A percentile compares a stretch with the other conserved stretches of the same genome.
These are phyloP conservation scores for Hemaris fuciformis DNA, from an alignment of 2,888 invertebrate genomes.

Conservation along the genomic window DNA sequence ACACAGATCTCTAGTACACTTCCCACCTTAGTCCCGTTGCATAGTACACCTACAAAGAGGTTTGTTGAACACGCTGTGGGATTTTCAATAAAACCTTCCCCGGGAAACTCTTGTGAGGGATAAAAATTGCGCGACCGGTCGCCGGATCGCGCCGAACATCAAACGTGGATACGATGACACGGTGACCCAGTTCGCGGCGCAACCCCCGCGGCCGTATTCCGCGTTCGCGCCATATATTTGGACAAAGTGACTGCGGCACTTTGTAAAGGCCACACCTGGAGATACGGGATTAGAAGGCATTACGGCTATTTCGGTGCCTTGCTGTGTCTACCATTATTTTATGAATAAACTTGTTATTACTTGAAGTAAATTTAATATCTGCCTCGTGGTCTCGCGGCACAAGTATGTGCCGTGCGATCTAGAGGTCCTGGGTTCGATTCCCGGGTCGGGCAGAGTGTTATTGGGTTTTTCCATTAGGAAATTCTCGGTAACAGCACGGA, in stretches of 20 bases:
- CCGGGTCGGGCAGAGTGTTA: no score
- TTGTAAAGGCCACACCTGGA: neutral
- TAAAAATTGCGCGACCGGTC: conserved; percentile 39
- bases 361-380: no score
- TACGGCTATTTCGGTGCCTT: neutral
- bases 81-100: conserved; percentile 28
- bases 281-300: neutral
- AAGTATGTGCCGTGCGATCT: no score
- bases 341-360: no score
- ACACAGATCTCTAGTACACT: conserved; percentile 1
- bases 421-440: no score
- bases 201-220: conserved; percentile 15
- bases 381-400: no score
- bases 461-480: no score
- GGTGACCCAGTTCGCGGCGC: conserved; percentile 55
- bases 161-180: conserved; percentile 45
- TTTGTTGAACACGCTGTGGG: conserved; percentile 32
- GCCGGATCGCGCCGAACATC: conserved; percentile 43
- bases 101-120: conserved; percentile 23
- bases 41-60: conserved; percentile 29
- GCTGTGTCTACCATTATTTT: neutral
- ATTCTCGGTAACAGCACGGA: no score
- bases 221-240: neutral
- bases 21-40: conserved; percentile 25
- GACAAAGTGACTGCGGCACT: neutral